Evolutionary conservation across 1,140 invertebrate species (phyloP).

Genomic region (Patella vulgata): DNA sequence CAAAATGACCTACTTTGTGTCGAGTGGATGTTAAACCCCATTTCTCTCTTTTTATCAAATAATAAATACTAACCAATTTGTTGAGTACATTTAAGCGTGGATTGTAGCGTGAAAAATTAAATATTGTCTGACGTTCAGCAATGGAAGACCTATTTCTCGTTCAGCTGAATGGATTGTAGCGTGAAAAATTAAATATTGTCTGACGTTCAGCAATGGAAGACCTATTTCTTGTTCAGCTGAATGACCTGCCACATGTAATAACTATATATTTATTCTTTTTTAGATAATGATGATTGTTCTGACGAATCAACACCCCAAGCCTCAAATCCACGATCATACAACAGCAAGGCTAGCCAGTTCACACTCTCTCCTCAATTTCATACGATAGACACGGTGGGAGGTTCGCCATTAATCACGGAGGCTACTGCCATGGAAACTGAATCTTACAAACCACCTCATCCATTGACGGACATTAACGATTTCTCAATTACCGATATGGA

Average conservation of each 20-base stretch:
- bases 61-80: too few relatives aligned
- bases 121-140: too few relatives aligned
- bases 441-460: not conserved
- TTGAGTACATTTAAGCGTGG: too few relatives aligned
- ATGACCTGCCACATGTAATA: constrained; percentile 16
- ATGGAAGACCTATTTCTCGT: too few relatives aligned
- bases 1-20: too few relatives aligned
- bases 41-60: too few relatives aligned
- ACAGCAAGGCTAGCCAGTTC: constrained; percentile 46
- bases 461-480: not conserved
- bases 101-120: too few relatives aligned
- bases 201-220: too few relatives aligned
- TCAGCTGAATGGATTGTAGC: too few relatives aligned
- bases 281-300: constrained; percentile 30
- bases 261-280: constrained; percentile 20
- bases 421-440: constrained; percentile 6
- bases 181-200: too few relatives aligned
- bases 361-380: constrained; percentile 22
- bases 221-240: too few relatives aligned
- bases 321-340: constrained; percentile 24
- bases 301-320: constrained; percentile 26
- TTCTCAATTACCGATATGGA: constrained; percentile 10
- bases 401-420: not conserved
- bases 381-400: not conserved
- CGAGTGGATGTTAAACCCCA: too few relatives aligned